Base-by-base conservation (phyloP, 2,888 invertebrate genomes). In the Pristionchus entomophagus region DNA sequence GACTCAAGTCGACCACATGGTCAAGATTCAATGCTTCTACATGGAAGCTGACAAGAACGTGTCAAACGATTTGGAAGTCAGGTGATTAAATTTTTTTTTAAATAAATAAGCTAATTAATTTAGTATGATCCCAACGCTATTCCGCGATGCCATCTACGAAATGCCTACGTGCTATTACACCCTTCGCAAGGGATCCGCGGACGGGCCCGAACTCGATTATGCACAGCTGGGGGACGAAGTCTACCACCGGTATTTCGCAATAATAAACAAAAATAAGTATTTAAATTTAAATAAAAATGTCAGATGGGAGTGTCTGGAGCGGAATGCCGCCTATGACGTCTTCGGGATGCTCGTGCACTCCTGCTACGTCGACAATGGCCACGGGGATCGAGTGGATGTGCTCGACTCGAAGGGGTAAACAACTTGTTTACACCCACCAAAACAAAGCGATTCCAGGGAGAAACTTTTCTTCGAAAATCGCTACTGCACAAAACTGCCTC, bases 21-120 rank as follows among this genome's bases (percentile, higher is more conserved):
- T 93, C n/a, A 93, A 93, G 84, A 91, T 93, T 49, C 92, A 93
- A 86, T 93, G 93, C 83, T 93, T 93, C 87, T 93, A 93, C 86
- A 93, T 93, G 93, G 93, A 93, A 89, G 92, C 93, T 0, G 92
- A 93, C 45, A 93, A 93, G 85, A 90, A 91, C 53, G 93, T 93
- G 0, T 89, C 91, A 4, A 91, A 91, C 6, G 93, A 92, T 0
- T 77, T 93, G 78, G 92, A 92, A 87, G 93, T 93, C 73, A 93
- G 93, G 93, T 92, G n/a, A 77, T 19, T 38, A 29, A 51, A 51
- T 10, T 2, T 45, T n/a, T 83, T 19, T 10, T 86, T 56, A 77
- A 49, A 41, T 77, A 29, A 1, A 41, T 0, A n/a, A n/a, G n/a
- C 14, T 12, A 22, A 69, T n/a, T 12, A 29, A 32, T 90, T 12